Evolutionary conservation across 2,888 invertebrate genomes (phyloP), one percentile per base, ranked within the genome.

Genomic region (Eulithis prunata): DNA sequence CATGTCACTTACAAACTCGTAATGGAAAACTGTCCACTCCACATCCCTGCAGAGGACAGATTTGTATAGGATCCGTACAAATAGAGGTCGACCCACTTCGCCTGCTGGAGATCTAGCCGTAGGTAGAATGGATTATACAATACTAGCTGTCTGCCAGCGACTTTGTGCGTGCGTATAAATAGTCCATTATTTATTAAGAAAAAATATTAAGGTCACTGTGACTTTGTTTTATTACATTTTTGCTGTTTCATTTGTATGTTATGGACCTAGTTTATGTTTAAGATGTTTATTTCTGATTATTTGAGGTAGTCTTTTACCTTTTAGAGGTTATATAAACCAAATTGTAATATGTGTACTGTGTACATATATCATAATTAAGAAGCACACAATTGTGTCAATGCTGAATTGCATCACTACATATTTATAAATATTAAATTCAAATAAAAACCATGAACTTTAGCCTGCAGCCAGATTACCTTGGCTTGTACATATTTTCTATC

Each of bases 391-490:
- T 61, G 54, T 68, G 69, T 71, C 73, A 75, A 73, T 72, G 69
- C 62, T 73, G 53, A 36, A 68, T 71, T 73, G 69, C 73, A 71
- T 71, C 69, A 73, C 51, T 54, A 51, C n/a, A 32, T 53, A 53
- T 66, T 57, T 61, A 61, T 49, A 68, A 56, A 63, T 21, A 57
- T 54, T n/a, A 13, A 14, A 47, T 46, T 56, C 21, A 47, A 64
- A 62, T 66, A 36, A 62, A 69, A 67, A 58, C 70, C 70, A 43
- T 73, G 70, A 71, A 69, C 70, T 73, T 66, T 66, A 21, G 21
- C 43, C n/a, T 46, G 43, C 60, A 43, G 12, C 36, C 10, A 51
- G 2, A n/a, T 57, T 32, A 59, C 58, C 58, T 62, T 64, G 64
- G 51, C 14, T 54, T 11, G 57, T 55, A 28, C 4, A 62, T 21